These are phyloP conservation scores for Pomatostomus ruficeps DNA, from an alignment of 2,113 vertebrate genomes.

Conservation along the genomic window DNA sequence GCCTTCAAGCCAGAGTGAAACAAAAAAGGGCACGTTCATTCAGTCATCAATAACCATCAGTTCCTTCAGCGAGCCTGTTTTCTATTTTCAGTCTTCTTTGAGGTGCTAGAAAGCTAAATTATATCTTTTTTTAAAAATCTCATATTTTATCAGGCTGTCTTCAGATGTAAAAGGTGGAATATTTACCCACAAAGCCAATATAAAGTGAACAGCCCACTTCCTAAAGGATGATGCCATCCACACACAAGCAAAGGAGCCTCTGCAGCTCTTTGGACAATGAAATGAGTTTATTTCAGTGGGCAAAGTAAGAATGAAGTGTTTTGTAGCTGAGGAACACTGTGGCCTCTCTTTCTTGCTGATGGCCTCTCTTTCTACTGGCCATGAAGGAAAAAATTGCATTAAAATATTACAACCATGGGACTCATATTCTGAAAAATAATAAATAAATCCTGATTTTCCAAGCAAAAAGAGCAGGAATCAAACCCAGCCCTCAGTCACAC, in stretches of 20 bases:
- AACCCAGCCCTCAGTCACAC: background rate
- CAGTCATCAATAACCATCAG: background rate
- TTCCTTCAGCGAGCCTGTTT: background rate
- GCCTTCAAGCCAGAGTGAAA: background rate
- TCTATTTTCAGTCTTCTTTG: background rate
- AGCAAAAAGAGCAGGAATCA: background rate
- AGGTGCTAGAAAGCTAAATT: background rate
- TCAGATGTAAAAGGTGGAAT: background rate
- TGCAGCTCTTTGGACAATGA: background rate
- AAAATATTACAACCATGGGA: background rate
- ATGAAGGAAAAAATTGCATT: fast-evolving
- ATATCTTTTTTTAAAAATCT: background rate
- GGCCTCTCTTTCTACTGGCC: background rate
- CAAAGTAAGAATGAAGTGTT: constrained; percentile 38
- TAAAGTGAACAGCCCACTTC: background rate
- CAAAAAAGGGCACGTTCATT: background rate
- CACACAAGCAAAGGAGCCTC: background rate
- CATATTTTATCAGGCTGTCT: background rate
- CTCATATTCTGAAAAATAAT: background rate
- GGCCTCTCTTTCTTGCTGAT: background rate
- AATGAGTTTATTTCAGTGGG: background rate
- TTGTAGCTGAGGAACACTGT: background rate
- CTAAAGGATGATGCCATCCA: background rate
- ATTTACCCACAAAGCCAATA: background rate
- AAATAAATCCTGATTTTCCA: background rate